Conservation (phyloP, 2,888 invertebrate genomes). For the Petrolisthes cinctipes region DNA sequence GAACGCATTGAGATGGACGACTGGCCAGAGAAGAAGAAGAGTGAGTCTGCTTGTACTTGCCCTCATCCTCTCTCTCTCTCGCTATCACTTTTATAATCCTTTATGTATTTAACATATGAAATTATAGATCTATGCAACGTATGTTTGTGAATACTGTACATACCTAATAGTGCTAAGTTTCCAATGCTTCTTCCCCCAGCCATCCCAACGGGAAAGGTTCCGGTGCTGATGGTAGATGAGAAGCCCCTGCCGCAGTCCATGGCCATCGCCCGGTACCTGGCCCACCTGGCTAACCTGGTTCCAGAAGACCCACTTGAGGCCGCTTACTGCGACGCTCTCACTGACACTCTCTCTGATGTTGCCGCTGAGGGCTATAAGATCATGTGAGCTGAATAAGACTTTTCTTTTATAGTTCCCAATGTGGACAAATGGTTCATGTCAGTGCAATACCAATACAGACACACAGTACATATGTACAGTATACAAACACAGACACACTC, state of each 20-base stretch:
- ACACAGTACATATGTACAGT: not conserved
- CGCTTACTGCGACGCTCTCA: constrained; percentile 26
- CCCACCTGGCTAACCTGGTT: constrained; percentile 20
- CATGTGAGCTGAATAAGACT: not conserved
- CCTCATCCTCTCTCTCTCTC: not conserved
- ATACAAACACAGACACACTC: not conserved
- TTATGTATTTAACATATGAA: not conserved
- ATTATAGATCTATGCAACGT: not conserved
- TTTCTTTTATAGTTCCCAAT: not conserved
- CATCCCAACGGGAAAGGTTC: not conserved
- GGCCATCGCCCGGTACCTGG: constrained; percentile 34
- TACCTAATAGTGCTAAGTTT: not conserved
- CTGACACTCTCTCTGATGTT: constrained; percentile 18
- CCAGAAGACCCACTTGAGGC: constrained; percentile 25
- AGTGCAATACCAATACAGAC: not conserved
- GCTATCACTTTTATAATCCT: too few species aligned
- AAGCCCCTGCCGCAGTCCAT: constrained; percentile 23
- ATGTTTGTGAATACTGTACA: not conserved
- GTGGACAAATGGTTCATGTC: not conserved
- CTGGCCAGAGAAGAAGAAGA: constrained; percentile 23
- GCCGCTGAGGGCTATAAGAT: not conserved
- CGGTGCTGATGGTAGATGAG: constrained; percentile 23
- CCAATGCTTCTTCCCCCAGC: not conserved
- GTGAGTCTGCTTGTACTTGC: not conserved
- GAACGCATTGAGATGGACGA: constrained; percentile 40